A percentile compares a stretch with the other conserved stretches of the same genome.
Evolutionary conservation across 92 coral and sea anemone genomes (phyloP).

Genomic region (Paragorgia papillata): DNA sequence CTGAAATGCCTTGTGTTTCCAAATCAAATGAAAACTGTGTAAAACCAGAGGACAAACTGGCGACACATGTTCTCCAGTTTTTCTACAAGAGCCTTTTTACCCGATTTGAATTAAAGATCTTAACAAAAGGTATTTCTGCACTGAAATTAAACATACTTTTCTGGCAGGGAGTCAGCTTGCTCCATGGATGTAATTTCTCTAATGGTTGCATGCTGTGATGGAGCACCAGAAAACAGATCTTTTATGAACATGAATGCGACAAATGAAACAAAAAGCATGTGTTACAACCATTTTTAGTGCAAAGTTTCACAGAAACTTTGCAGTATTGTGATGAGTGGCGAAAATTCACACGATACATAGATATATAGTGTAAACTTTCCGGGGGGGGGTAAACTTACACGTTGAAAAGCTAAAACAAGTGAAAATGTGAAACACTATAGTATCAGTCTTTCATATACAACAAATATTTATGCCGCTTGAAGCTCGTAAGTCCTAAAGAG

Average conservation of each 20-base stretch:
- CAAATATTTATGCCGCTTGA: too few species aligned
- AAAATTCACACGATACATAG: too few species aligned
- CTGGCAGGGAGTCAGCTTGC: conserved; percentile 66
- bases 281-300: too few species aligned
- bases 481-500: too few species aligned
- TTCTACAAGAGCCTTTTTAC: conserved; percentile 48
- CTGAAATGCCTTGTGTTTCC: conserved; percentile 3
- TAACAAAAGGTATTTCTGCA: conserved; percentile 56
- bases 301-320: too few species aligned
- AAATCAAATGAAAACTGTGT: conserved; percentile 8
- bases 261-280: conserved; percentile 22
- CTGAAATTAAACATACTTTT: conserved; percentile 53
- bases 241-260: conserved; percentile 59
- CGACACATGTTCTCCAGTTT: conserved; percentile 62
- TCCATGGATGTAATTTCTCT: conserved; percentile 56
- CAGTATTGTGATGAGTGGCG: too few species aligned
- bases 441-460: too few species aligned
- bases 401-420: too few species aligned
- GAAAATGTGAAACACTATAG: too few species aligned
- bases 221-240: conserved; percentile 59
- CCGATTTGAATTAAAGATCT: conserved; percentile 53
- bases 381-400: too few species aligned
- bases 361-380: too few species aligned
- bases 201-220: conserved; percentile 62
- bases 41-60: too few species aligned